Evolutionary conservation across 1,140 invertebrate species (phyloP).

Genomic region (Pachypeltis micranthus): DNA sequence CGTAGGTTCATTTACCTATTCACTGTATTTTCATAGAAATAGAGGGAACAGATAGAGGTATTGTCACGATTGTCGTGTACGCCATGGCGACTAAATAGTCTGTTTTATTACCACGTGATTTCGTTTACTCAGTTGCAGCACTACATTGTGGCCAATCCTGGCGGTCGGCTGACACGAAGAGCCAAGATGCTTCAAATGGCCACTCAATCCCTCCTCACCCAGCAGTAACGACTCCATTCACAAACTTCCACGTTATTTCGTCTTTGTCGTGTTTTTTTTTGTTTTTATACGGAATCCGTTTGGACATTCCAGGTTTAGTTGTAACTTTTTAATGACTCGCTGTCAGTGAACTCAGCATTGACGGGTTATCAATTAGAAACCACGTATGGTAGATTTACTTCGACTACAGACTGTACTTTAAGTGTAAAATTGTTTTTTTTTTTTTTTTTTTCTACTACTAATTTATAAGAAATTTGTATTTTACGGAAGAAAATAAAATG

Average conservation of each 20-base stretch:
- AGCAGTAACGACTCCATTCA: neutral
- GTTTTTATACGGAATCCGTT: neutral
- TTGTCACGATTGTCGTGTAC: too few species aligned
- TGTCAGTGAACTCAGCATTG: neutral
- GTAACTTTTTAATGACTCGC: neutral
- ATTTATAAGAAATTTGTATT: neutral
- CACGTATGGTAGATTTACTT: neutral
- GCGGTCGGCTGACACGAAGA: slow-evolving; percentile 50
- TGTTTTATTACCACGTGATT: neutral
- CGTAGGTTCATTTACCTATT: too few species aligned
- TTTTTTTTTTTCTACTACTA: too few species aligned
- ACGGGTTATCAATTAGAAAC: neutral
- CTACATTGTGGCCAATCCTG: slow-evolving; percentile 56
- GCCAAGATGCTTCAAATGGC: slow-evolving; percentile 73
- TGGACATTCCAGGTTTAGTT: neutral
- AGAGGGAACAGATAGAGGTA: too few species aligned
- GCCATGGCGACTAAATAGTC: neutral
- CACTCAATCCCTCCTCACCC: slow-evolving; percentile 42
- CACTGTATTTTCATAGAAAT: too few species aligned
- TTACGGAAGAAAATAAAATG: neutral
- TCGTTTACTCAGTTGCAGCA: slow-evolving; percentile 41
- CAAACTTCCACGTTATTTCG: neutral
- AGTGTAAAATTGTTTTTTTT: neutral
- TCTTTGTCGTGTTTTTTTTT: neutral
- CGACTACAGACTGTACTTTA: neutral